phyloP scores from a whole-genome alignment of 2,113 vertebrate genomes.

The Zootoca vivipara region DNA sequence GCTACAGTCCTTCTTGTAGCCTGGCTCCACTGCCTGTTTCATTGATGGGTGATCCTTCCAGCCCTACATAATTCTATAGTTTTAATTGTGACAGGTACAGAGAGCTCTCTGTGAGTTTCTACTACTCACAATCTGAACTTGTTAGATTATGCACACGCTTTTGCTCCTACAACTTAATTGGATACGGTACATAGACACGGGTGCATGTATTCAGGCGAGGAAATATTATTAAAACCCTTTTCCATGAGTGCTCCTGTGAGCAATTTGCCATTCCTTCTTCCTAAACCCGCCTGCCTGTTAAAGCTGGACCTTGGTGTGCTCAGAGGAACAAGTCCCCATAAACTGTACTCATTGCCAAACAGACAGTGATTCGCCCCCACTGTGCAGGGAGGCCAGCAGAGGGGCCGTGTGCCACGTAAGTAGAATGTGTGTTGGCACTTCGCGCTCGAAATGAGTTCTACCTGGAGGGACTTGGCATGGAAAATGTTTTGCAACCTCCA shows the following conservation, averaged over 20 bases:
- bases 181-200: background rate
- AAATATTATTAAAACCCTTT: background rate
- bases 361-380: background rate
- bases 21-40: background rate
- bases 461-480: slow-evolving; percentile 3
- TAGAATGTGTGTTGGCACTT: background rate
- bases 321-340: background rate
- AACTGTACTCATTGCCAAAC: background rate
- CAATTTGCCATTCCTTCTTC: background rate
- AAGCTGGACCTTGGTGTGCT: background rate
- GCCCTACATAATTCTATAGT: background rate
- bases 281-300: background rate
- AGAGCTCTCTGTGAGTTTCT: background rate
- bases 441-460: background rate
- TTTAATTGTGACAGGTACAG: background rate
- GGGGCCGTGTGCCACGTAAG: background rate
- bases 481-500: background rate
- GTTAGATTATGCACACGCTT: background rate
- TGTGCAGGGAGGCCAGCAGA: background rate
- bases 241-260: background rate
- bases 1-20: background rate
- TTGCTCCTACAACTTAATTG: background rate
- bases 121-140: background rate
- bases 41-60: background rate
- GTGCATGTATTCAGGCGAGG: background rate